These are phyloP conservation scores for Ianthella basta DNA, from an alignment of 37 sponge, comb jelly and placozoan genomes.

Conservation along the genomic window DNA sequence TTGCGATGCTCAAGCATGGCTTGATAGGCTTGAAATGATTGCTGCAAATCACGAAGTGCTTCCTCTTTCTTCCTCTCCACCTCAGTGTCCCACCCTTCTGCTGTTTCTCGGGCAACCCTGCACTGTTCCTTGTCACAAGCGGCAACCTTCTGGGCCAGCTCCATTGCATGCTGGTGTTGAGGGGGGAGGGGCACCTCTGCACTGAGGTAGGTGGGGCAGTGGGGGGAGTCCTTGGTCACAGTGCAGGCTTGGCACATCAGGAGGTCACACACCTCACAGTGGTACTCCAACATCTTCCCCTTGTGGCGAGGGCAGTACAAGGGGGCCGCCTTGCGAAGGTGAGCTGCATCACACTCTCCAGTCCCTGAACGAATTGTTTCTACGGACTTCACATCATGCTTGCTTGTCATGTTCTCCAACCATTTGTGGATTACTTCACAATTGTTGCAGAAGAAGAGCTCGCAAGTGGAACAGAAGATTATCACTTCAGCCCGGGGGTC, in stretches of 20 bases:
- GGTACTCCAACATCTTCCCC: not conserved
- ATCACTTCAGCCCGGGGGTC: no score
- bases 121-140: not conserved
- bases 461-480: no score
- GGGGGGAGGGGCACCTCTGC: not conserved
- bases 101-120: not conserved
- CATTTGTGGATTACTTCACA: no score
- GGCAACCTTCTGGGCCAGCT: not conserved
- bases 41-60: not conserved
- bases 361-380: no score
- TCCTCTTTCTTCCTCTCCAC: not conserved
- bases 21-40: not conserved
- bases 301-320: not conserved
- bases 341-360: no score
- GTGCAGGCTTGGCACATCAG: constrained; percentile 4
- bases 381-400: no score
- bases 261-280: not conserved
- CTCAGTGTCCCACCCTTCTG: not conserved
- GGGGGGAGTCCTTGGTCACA: not conserved
- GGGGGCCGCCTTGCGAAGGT: no score
- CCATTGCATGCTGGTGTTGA: not conserved
- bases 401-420: no score
- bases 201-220: not conserved
- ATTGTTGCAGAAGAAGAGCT: no score
- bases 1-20: not conserved